Percentiles rank a stretch among this genome's conserved stretches.
Evolutionary conservation across 37 sponge, comb jelly and placozoan species (phyloP).

Genomic region (Axinella damicornis): DNA sequence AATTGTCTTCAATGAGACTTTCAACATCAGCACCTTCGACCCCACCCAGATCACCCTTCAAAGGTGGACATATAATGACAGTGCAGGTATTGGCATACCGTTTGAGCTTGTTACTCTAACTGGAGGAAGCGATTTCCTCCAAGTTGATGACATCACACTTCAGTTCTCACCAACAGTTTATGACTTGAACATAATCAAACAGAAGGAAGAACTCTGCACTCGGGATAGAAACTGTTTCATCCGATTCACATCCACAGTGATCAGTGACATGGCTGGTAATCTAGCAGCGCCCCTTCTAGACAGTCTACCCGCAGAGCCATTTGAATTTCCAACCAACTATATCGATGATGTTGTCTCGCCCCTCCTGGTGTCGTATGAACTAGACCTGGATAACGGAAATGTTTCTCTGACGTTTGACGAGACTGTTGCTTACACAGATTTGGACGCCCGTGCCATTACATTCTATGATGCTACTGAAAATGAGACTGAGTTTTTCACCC

Average conservation of each 20-base stretch:
- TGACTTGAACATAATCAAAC: slow-evolving; percentile 88
- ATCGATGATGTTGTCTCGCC: slow-evolving; percentile 54
- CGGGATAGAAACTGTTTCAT: slow-evolving; percentile 67
- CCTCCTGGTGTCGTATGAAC: slow-evolving; percentile 48
- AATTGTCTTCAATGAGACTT: slow-evolving; percentile 78
- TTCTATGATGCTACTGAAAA: slow-evolving; percentile 63
- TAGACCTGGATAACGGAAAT: slow-evolving; percentile 84
- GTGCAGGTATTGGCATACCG: not conserved
- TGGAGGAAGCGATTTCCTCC: slow-evolving; percentile 64
- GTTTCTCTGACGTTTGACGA: slow-evolving; percentile 91
- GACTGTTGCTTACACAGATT: slow-evolving; percentile 51
- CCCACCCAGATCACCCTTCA: slow-evolving; percentile 86
- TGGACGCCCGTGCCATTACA: slow-evolving; percentile 64
- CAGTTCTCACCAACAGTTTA: slow-evolving; percentile 65
- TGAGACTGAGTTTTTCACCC: slow-evolving; percentile 64
- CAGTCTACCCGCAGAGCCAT: not conserved
- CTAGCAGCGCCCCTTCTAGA: slow-evolving; percentile 36
- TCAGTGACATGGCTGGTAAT: slow-evolving; percentile 91
- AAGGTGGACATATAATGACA: slow-evolving; percentile 78
- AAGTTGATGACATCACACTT: slow-evolving; percentile 79
- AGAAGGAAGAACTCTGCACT: slow-evolving; percentile 54
- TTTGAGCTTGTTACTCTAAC: slow-evolving; percentile 65
- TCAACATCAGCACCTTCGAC: slow-evolving; percentile 89
- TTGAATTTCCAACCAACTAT: slow-evolving; percentile 59
- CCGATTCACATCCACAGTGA: slow-evolving; percentile 56